A percentile compares a stretch with the other conserved stretches of the same genome.
These are phyloP conservation scores for Trichopria drosophilae DNA, from an alignment of 2,888 invertebrate species.

Conservation along the genomic window DNA sequence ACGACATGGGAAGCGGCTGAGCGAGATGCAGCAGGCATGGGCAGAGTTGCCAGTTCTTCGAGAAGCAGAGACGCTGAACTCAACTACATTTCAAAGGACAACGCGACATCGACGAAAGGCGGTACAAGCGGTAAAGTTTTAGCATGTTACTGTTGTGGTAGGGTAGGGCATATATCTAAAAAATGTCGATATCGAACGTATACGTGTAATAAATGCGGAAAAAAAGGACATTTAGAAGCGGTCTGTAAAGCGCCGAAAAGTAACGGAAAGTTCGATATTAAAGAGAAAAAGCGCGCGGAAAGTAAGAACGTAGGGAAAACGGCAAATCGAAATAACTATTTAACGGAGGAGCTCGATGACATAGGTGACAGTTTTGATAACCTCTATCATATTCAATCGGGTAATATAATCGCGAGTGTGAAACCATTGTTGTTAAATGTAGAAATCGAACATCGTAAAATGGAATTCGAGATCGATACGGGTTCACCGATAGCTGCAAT, in stretches of 20 bases:
- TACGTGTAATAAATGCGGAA: conserved; percentile 9
- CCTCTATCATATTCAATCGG: not conserved
- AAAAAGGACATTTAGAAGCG: not conserved
- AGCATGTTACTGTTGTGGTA: conserved; percentile 7
- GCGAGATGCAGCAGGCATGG: not conserved
- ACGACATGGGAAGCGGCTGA: not conserved
- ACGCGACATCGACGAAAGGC: not conserved
- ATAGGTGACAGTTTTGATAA: not conserved
- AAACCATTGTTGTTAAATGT: conserved; percentile 9
- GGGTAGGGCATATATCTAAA: not conserved
- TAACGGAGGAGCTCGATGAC: not conserved
- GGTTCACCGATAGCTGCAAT: conserved; percentile 29
- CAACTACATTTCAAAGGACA: not conserved
- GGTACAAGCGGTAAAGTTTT: not conserved
- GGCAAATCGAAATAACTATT: conserved; percentile 1
- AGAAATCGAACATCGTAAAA: conserved; percentile 1
- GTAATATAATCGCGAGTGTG: not conserved
- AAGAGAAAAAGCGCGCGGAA: not conserved
- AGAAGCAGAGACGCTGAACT: not conserved
- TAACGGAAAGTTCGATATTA: not conserved
- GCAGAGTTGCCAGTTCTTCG: not conserved
- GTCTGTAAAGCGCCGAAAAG: conserved; percentile 4
- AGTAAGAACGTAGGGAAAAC: not conserved
- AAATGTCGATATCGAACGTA: conserved; percentile 5
- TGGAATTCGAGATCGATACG: conserved; percentile 27